These are phyloP conservation scores for Andrena chrysosceles DNA, from an alignment of 2,888 invertebrate genomes.

Conservation along the genomic window DNA sequence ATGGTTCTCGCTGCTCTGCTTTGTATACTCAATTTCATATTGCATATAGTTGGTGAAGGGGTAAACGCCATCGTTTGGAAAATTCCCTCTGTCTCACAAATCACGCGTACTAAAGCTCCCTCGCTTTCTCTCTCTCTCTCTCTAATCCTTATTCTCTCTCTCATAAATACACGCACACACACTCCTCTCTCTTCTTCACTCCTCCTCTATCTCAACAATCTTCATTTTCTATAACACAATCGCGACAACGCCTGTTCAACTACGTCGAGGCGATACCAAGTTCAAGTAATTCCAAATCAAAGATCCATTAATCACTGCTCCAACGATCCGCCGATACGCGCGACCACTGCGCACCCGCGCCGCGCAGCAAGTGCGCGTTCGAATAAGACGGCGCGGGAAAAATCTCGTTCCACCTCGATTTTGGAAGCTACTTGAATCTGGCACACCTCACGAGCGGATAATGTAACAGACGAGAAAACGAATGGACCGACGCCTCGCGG, in stretches of 20 bases:
- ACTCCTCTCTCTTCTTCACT: constrained; percentile 1
- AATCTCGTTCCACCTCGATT: background rate
- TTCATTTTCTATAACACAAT: constrained; percentile 29
- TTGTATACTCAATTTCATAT: constrained; percentile 72
- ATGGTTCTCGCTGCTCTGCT: constrained; percentile 75
- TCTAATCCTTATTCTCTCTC: background rate
- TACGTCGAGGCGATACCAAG: constrained; percentile 14
- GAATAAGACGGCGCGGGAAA: background rate
- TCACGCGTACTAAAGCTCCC: constrained; percentile 31
- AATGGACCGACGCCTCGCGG: constrained; percentile 36
- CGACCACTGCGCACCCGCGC: background rate
- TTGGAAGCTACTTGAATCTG: constrained; percentile 9
- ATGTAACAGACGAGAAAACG: constrained; percentile 40
- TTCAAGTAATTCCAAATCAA: constrained; percentile 5
- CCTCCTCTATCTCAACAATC: background rate
- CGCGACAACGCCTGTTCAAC: constrained; percentile 28
- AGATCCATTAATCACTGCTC: background rate
- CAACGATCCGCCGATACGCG: background rate
- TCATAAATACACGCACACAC: constrained; percentile 15
- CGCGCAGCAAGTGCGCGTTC: background rate
- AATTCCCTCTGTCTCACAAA: constrained; percentile 35
- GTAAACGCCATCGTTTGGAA: constrained; percentile 66
- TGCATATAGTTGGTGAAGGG: constrained; percentile 66
- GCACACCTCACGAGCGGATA: background rate
- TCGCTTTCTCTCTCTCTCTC: background rate